Percentiles rank a stretch among this genome's conserved stretches.
These are phyloP conservation scores for Takifugu bimaculatus DNA, from an alignment of 2,113 vertebrate genomes.

Conservation along the genomic window DNA sequence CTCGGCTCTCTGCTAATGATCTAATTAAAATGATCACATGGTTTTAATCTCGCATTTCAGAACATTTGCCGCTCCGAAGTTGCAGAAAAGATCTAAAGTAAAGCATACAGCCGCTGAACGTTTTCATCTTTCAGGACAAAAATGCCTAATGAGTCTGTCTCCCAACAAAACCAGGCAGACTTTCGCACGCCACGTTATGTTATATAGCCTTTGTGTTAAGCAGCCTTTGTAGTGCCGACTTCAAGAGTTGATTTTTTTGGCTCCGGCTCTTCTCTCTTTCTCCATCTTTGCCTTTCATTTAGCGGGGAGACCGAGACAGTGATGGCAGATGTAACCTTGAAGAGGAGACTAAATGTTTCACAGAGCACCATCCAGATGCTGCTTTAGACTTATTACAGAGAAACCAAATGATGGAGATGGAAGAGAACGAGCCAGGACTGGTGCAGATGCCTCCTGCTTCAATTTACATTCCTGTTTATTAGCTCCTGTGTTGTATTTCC, in stretches of 20 bases:
- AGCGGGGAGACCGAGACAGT: slow-evolving; percentile 17
- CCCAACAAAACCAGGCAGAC: slow-evolving; percentile 55
- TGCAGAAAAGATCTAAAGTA: slow-evolving; percentile 57
- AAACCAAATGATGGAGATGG: slow-evolving; percentile 63
- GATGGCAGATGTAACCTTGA: slow-evolving; percentile 36
- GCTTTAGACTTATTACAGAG: slow-evolving; percentile 68
- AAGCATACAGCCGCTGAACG: slow-evolving; percentile 50
- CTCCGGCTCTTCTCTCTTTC: slow-evolving; percentile 22
- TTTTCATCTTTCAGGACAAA: slow-evolving; percentile 54
- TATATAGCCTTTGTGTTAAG: slow-evolving; percentile 24
- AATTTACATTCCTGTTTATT: slow-evolving; percentile 74
- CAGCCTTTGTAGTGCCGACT: slow-evolving; percentile 45
- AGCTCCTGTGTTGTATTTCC: slow-evolving; percentile 70
- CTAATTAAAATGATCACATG: slow-evolving; percentile 77
- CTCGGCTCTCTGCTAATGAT: slow-evolving; percentile 75
- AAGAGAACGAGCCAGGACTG: slow-evolving; percentile 47
- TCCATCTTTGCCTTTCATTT: slow-evolving; percentile 13
- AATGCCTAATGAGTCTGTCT: slow-evolving; percentile 61
- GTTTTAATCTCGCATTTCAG: slow-evolving; percentile 73
- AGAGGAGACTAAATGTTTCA: slow-evolving; percentile 57
- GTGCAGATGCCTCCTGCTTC: slow-evolving; percentile 47
- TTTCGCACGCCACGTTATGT: slow-evolving; percentile 50
- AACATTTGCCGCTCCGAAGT: slow-evolving; percentile 49
- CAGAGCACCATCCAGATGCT: slow-evolving; percentile 46
- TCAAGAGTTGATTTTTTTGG: slow-evolving; percentile 50